Base-by-base conservation (phyloP, 2,113 vertebrate genomes). In the Ochotona princeps region DNA sequence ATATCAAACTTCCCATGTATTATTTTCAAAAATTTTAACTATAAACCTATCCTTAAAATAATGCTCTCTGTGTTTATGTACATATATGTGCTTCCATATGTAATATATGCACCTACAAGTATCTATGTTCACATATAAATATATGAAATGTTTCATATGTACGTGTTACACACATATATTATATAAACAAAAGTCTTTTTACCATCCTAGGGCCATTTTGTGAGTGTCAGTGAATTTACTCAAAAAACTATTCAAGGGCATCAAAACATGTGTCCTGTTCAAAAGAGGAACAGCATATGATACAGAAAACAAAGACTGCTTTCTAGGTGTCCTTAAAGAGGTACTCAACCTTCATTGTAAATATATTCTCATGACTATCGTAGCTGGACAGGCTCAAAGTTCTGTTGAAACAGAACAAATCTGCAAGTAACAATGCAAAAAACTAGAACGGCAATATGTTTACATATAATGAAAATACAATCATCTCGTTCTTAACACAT, bases 211-310 rank as follows among this genome's bases (percentile, higher is more conserved):
- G 6, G 61, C 26, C 5, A 15, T 65, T 94, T 95, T 94, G 49
- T 92, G 6, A n/a, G 60, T 91, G 83, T 84, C 54, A 57, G 11
- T 32, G 44, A 83, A 84, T 94, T 97, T 93, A 92, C 57, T 87
- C 66, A 89, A 61, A 44, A 54, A 63, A 89, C 69, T 12, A 51
- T 92, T 74, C n/a, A 83, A 92, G 57, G 2, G 35, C 88, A 87
- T 72, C 76, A 61, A 84, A 84, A 93, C 28, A 85, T 93, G 93
- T 89, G 32, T 92, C 54, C 92, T 9, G n/a, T 93, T 83, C 60
- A 69, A 96, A 96, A 84, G 85, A 94, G 35, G 51, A 95, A 61
- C 49, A 89, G 82, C 88, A 97, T 88, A 92, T 93, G 88, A 73
- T 79, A 8, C 0, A 8, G 63, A 96, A 96, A 96, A 96, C 28